A percentile compares a stretch with the other conserved stretches of the same genome.
These are phyloP conservation scores for Ciconia stormi DNA, from an alignment of 2,113 vertebrate species.

Conservation along the genomic window DNA sequence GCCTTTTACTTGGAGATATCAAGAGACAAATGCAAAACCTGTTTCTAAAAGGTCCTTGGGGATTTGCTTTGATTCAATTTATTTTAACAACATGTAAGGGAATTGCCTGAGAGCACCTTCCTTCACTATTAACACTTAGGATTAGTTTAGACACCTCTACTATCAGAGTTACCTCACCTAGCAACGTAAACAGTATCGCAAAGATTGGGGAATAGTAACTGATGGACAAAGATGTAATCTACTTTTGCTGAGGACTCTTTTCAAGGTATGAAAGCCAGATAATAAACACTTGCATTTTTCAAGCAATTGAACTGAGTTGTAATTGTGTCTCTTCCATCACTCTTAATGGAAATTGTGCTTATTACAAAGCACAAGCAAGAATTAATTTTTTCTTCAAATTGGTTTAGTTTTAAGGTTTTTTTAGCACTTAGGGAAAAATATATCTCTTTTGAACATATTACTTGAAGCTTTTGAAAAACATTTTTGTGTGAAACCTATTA, in stretches of 20 bases:
- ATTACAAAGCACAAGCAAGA: background rate
- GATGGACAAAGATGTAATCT: background rate
- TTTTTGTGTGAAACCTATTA: background rate
- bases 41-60: background rate
- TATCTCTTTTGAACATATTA: background rate
- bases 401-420: background rate
- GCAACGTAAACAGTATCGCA: background rate
- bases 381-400: background rate
- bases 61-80: constrained; percentile 28
- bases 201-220: background rate
- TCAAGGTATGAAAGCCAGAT: background rate
- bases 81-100: background rate
- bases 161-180: background rate
- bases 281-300: background rate
- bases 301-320: background rate
- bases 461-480: background rate
- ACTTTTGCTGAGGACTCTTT: background rate
- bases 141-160: background rate
- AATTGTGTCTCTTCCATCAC: background rate
- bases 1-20: background rate
- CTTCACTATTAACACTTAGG: background rate
- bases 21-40: background rate
- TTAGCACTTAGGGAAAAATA: background rate
- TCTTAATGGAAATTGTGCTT: background rate
- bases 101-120: background rate